Percentiles rank a stretch among this genome's conserved stretches.
Conservation (phyloP, 2,797 vertebrate genomes). For the Sebastes itinus region DNA sequence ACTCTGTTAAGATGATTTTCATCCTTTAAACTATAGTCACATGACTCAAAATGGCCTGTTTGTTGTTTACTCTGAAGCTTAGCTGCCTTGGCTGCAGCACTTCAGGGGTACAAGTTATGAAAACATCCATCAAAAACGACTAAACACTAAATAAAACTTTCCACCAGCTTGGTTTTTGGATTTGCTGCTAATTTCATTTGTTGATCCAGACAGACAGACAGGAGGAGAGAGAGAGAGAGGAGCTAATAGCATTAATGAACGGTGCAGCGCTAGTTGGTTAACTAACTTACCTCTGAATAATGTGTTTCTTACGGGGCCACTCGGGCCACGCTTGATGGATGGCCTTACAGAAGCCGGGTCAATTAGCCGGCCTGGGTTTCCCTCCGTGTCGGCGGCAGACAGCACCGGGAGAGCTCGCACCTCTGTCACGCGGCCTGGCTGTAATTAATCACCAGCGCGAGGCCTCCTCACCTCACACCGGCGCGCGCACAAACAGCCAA, state of each 20-base stretch:
- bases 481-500: constrained; percentile 58
- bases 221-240: neutral
- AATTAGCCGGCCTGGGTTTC: constrained; percentile 81
- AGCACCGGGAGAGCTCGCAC: constrained; percentile 63
- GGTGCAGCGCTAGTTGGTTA: constrained; percentile 72
- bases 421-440: constrained; percentile 74
- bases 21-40: neutral
- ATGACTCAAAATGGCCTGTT: neutral
- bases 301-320: constrained; percentile 77
- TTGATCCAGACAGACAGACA: constrained; percentile 15
- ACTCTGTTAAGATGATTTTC: too few species aligned
- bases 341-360: constrained; percentile 83
- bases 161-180: neutral
- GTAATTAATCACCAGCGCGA: constrained; percentile 82
- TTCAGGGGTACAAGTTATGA: neutral
- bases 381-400: constrained; percentile 68
- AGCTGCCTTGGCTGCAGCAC: neutral
- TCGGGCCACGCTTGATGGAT: constrained; percentile 82
- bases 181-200: neutral
- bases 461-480: constrained; percentile 76
- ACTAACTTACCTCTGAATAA: constrained; percentile 83
- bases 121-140: neutral
- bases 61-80: neutral
- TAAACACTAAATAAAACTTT: neutral
- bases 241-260: constrained; percentile 73